Evolutionary conservation across 2,797 vertebrate genomes (phyloP), one percentile per base, ranked within the genome.

Genomic region (Xenopus petersii): DNA sequence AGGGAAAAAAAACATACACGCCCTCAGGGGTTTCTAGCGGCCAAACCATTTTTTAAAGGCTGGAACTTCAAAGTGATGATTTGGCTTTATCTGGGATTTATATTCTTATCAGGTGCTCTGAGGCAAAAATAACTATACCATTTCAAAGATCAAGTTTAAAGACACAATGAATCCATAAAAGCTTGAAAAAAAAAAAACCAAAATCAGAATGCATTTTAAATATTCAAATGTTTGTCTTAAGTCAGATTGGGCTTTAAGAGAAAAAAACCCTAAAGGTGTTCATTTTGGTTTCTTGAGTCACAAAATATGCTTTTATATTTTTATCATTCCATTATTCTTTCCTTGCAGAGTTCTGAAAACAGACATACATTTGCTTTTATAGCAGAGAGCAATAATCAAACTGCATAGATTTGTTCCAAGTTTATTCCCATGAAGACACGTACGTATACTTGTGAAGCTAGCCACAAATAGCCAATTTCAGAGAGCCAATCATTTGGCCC

Each of bases 51-150:
- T 75, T 21, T 79, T 79, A 74, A 79, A 79, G 71, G 74, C 76
- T 47, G 63, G 46, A 51, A 74, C 76, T 79, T 79, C 76, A 79
- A 79, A 78, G 75, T 17, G 56, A 74, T 36, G 46, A 42, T 71
- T 74, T 74, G 66, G 66, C 76, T 69, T 74, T 70, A 74, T 68
- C 67, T 64, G 61, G 24, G 65, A 79, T 79, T 74, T 74, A 74
- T 79, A 74, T 79, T 74, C 76, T 79, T 79, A 74, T 79, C 76
- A 79, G 76, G 76, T 74, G 76, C 71, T 66, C 36, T n/a, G 76
- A 70, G 70, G 75, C 75, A 79, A 60, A 74, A 70, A 60, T 60
- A 47, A 46, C 42, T 5, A 65, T 30, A 69, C 68, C 6, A 26
- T 73, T 78, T 70, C 74, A 74, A 73, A 79, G 67, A 74, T 70